These are phyloP conservation scores for Siniperca obscura DNA, from an alignment of 2,797 vertebrate species.

Conservation along the genomic window DNA sequence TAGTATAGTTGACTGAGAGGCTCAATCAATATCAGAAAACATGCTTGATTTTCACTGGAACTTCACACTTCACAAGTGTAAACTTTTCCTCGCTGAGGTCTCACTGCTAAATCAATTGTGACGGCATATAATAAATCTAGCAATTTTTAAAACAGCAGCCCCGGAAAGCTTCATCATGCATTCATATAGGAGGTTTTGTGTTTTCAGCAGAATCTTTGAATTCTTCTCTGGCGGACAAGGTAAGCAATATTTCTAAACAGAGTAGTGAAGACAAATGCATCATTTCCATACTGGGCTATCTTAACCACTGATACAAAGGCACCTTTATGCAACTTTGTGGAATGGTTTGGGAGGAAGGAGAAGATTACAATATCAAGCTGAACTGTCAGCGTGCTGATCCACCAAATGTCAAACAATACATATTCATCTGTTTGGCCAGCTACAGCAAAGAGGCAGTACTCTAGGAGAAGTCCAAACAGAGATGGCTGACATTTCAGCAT, in stretches of 20 bases:
- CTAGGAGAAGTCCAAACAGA: constrained; percentile 41
- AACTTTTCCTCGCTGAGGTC: constrained; percentile 33
- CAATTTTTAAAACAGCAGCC: constrained; percentile 31
- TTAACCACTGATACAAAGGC: constrained; percentile 37
- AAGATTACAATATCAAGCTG: constrained; percentile 61
- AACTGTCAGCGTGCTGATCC: constrained; percentile 57
- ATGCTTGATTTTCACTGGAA: constrained; percentile 42
- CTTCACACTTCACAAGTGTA: constrained; percentile 33
- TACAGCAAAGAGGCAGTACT: constrained; percentile 34
- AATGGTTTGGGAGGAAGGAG: constrained; percentile 37
- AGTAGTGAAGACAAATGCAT: constrained; percentile 41
- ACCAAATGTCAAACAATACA: constrained; percentile 74
- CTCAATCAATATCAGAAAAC: constrained; percentile 38
- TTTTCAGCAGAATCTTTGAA: constrained; percentile 59
- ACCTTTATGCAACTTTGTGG: constrained; percentile 43
- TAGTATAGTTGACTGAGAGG: constrained; percentile 18
- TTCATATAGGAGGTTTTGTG: constrained; percentile 46
- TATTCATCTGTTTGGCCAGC: constrained; percentile 71
- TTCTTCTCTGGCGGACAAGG: constrained; percentile 15
- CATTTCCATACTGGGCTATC: constrained; percentile 28
- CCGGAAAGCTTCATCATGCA: constrained; percentile 18
- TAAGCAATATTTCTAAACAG: constrained; percentile 47
- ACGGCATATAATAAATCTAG: constrained; percentile 36
- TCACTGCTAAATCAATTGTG: constrained; percentile 43
- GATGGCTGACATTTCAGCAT: constrained; percentile 67